Conservation (phyloP, 2,888 invertebrate genomes). For the Noctua comes region DNA sequence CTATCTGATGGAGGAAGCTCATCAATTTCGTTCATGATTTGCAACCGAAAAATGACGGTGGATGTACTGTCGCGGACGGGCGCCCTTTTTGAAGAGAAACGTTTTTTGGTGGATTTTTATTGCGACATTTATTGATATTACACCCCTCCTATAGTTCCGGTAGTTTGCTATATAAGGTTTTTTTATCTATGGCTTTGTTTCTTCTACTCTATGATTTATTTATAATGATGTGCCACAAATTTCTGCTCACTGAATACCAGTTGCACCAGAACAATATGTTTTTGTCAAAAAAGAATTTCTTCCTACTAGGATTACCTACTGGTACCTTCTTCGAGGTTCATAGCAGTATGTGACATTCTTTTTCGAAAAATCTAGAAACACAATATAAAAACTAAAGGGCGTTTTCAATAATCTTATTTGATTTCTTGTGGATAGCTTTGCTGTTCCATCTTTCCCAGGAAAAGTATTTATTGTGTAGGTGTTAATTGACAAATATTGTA, state of each 20-base stretch:
- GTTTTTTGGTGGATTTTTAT: not conserved
- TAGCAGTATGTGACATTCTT: not conserved
- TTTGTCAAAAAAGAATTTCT: not conserved
- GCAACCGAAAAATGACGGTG: conserved; percentile 66
- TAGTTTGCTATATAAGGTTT: not conserved
- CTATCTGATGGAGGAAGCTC: conserved; percentile 67
- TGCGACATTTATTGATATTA: not conserved
- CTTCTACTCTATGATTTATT: not conserved
- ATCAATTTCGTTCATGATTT: conserved; percentile 71
- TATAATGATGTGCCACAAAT: not conserved
- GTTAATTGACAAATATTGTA: not conserved
- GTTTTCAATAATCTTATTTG: not conserved
- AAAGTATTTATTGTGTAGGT: not conserved
- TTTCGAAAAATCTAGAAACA: not conserved
- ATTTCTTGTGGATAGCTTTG: not conserved
- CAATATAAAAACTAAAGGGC: not conserved
- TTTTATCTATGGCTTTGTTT: not conserved
- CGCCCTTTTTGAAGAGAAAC: conserved; percentile 19
- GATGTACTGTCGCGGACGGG: conserved; percentile 56
- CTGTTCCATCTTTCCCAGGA: not conserved
- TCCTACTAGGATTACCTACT: not conserved
- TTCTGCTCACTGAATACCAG: not conserved
- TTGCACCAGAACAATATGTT: not conserved
- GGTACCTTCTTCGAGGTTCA: not conserved
- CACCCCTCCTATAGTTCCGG: too few relatives aligned